Conservation (phyloP, 2,113 vertebrate species). For the Callipepla squamata region DNA sequence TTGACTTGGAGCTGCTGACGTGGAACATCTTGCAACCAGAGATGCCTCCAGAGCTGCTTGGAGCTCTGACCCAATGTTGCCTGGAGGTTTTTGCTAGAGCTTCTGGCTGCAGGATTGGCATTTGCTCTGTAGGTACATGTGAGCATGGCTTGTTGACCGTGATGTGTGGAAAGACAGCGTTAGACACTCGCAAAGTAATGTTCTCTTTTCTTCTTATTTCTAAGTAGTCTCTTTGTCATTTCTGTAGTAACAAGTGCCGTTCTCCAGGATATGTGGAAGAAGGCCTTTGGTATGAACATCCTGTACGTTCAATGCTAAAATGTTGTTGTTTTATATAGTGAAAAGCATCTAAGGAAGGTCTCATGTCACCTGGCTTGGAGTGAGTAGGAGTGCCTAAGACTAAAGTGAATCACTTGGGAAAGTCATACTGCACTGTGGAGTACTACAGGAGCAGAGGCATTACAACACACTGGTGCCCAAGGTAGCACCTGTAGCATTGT, state of each 20-base stretch:
- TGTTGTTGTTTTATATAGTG: neutral
- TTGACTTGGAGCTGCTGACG: fast-evolving
- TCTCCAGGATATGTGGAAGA: fast-evolving
- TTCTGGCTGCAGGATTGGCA: fast-evolving
- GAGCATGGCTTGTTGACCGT: neutral
- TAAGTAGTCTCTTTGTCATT: neutral
- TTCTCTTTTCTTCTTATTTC: neutral
- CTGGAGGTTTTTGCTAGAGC: neutral
- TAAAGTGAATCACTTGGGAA: neutral
- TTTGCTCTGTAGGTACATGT: neutral
- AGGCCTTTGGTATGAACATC: fast-evolving
- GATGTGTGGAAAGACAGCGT: neutral
- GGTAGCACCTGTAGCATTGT: neutral
- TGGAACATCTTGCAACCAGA: fast-evolving
- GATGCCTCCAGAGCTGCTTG: fast-evolving
- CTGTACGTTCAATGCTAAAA: neutral
- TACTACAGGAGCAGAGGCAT: fast-evolving
- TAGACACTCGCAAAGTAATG: neutral
- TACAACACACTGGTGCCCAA: fast-evolving
- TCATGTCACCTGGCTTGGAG: neutral
- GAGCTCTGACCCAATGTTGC: neutral
- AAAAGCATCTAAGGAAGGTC: neutral
- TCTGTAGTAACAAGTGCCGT: neutral
- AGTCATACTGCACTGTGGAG: neutral
- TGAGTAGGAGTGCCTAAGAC: neutral